Conservation (phyloP, 2,888 invertebrate species). For the Amorpha juglandis region DNA sequence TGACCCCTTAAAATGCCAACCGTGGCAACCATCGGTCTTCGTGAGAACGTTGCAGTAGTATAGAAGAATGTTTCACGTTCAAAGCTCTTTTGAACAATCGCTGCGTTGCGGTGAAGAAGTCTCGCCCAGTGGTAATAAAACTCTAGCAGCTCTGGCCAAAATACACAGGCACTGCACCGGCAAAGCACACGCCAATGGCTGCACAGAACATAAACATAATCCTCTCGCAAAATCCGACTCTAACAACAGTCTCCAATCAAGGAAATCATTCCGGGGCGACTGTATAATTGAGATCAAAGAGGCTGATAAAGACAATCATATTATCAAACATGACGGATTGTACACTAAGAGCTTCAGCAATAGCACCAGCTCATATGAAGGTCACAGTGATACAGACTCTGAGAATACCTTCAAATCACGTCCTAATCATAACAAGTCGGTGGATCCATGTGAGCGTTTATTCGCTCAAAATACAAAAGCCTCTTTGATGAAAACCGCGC, state of each 20-base stretch:
- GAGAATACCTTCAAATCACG: conserved; percentile 78
- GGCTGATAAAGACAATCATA: conserved; percentile 60
- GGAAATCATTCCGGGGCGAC: conserved; percentile 70
- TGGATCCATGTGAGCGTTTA: conserved; percentile 79
- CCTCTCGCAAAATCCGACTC: conserved; percentile 77
- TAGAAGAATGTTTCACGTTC: conserved; percentile 80
- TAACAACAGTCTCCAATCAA: conserved; percentile 74
- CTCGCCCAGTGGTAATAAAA: conserved; percentile 78
- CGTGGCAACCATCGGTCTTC: conserved; percentile 51
- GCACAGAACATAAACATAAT: conserved; percentile 79
- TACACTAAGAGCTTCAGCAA: conserved; percentile 82
- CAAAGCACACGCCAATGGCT: conserved; percentile 90
- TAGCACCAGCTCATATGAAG: conserved; percentile 87
- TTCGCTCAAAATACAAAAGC: conserved; percentile 85
- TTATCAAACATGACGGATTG: conserved; percentile 61
- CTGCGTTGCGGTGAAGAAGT: conserved; percentile 80
- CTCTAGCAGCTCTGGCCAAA: conserved; percentile 81
- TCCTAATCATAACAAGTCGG: conserved; percentile 59
- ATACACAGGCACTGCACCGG: conserved; percentile 90
- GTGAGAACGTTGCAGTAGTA: conserved; percentile 54
- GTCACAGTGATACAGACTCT: conserved; percentile 87
- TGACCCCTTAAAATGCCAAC: conserved; percentile 70
- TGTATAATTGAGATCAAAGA: conserved; percentile 78
- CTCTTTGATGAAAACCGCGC: conserved; percentile 85
- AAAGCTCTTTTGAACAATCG: conserved; percentile 85